Base-by-base conservation (phyloP, 2,888 invertebrate genomes). In the Eretmocerus hayati region DNA sequence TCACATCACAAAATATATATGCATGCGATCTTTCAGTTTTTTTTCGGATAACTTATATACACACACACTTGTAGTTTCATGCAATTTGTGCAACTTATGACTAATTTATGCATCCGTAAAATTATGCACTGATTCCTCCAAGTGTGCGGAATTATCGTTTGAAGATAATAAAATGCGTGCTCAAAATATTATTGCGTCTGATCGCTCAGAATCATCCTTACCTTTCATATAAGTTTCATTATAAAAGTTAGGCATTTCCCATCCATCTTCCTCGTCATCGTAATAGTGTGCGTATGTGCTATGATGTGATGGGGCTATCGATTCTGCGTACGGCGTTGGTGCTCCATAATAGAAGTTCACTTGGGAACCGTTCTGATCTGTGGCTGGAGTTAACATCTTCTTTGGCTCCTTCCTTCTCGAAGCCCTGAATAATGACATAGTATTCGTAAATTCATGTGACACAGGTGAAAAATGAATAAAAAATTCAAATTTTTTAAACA, bases 191-290 rank as follows among this genome's bases (percentile, higher is more conserved):
- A 54, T 54, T 44, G 54, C 54, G 48, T 54, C 54, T 52, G 54
- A 54, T 52, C 54, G 42, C 52, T 54, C 50, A 50, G 46, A 46
- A 44, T 54, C 50, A 46, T 39, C 43, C 50, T 58, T 83, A 76
- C 90, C 90, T 75, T 93, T 93, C 91, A 93, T 91, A 67, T 93
- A 93, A 2, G 92, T 91, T 74, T 93, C 93, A 70, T 92, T 92
- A 74, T 93, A 93, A 73, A 93, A 93, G 73, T 93, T 93, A 0
- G 93, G 93, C 93, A 93, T 93, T 69, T 93, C 93, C 93, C 93
- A 93, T 39, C 92, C 93, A 62, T 93, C 93, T 72, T 93, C 93
- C 67, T 93, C 93, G 61, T 93, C 92, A 66, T 93, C 92, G 62
- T 93, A 93, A 71, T 93, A 93, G 69, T 93, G 93, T 4, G 93